A percentile compares a stretch with the other conserved stretches of the same genome.
Conservation (phyloP, 2,797 vertebrate species). For the Remorina albescens region DNA sequence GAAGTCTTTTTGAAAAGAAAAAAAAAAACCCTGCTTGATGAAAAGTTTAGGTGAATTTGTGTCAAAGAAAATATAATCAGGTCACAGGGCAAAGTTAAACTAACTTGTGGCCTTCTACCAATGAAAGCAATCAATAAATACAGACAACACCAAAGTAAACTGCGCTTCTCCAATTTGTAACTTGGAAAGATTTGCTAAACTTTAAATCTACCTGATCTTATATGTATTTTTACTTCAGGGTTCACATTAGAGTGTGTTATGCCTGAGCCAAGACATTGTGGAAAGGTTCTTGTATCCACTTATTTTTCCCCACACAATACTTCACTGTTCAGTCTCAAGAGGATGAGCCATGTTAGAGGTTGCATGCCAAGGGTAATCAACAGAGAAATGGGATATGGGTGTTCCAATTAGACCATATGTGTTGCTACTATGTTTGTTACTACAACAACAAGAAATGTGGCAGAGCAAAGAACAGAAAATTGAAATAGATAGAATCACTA, state of each 20-base stretch:
- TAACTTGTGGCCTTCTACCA: background rate
- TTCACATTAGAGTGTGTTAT: background rate
- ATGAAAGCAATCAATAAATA: background rate
- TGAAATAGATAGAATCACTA: background rate
- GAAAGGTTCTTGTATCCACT: constrained; percentile 26
- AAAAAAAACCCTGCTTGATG: background rate
- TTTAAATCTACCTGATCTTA: background rate
- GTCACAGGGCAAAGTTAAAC: constrained; percentile 2
- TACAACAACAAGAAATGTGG: constrained; percentile 1
- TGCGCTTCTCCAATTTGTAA: background rate
- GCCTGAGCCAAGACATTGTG: background rate
- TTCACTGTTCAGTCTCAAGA: constrained; percentile 24
- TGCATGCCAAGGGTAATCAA: constrained; percentile 35
- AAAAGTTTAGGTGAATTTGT: background rate
- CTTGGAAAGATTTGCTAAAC: background rate
- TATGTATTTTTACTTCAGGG: background rate
- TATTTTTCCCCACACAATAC: constrained; percentile 24
- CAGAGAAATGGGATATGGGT: constrained; percentile 24
- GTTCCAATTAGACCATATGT: constrained; percentile 40
- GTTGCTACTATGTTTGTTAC: constrained; percentile 11
- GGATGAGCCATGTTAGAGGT: constrained; percentile 14
- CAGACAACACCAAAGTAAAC: background rate
- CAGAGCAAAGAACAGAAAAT: background rate
- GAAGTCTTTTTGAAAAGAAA: no score
- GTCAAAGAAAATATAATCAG: background rate